phyloP scores from a whole-genome alignment of 2,797 vertebrate genomes.

The Steatocranus sp. region DNA sequence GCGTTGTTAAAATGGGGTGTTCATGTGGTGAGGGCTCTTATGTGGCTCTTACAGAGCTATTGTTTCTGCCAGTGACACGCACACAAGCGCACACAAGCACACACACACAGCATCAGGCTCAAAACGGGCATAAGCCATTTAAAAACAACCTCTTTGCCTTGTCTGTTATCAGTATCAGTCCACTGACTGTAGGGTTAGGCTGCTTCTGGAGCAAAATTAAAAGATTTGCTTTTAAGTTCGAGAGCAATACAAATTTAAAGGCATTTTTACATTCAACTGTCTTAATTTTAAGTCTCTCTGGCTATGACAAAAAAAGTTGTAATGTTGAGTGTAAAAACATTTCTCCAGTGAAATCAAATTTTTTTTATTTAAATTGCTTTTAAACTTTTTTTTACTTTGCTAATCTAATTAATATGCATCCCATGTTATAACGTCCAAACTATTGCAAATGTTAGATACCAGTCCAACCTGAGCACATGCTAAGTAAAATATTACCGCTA shows the following conservation, averaged over 20 bases:
- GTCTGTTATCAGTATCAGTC: slow-evolving; percentile 10
- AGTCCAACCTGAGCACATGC: background rate
- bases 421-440: background rate
- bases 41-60: slow-evolving; percentile 89
- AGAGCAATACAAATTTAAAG: background rate
- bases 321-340: background rate
- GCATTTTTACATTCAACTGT: background rate
- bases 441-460: background rate
- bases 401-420: background rate
- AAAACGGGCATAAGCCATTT: slow-evolving; percentile 31
- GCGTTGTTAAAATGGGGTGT: slow-evolving; percentile 72
- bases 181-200: background rate
- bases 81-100: slow-evolving; percentile 13
- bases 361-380: background rate
- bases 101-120: background rate
- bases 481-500: background rate
- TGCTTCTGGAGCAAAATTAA: background rate
- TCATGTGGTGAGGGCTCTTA: slow-evolving; percentile 80
- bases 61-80: slow-evolving; percentile 87
- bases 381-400: background rate
- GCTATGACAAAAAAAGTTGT: background rate
- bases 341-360: background rate
- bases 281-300: background rate
- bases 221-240: background rate
- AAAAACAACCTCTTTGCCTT: slow-evolving; percentile 11